Percentiles rank a stretch among this genome's conserved stretches.
Conservation (phyloP, 2,113 vertebrate genomes). For the Plotosus lineatus region DNA sequence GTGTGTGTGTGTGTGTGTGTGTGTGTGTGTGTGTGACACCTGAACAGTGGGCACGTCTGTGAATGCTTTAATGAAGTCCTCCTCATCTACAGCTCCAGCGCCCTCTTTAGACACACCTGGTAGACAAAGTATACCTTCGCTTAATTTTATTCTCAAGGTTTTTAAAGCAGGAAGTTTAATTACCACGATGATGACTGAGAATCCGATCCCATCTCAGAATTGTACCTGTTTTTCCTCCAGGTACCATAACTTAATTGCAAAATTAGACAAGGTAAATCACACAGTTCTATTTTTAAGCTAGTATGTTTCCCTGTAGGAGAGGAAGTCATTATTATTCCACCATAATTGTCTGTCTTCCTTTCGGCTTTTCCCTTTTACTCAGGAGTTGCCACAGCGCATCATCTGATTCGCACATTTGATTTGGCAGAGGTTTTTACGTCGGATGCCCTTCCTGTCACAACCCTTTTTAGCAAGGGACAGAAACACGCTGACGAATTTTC, state of each 20-base stretch:
- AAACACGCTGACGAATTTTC: too few relatives aligned
- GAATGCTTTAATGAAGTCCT: conserved; percentile 92
- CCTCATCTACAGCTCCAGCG: conserved; percentile 89
- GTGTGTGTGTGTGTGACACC: conserved; percentile 65
- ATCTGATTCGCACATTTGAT: too few relatives aligned
- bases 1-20: too few relatives aligned
- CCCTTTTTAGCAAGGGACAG: too few relatives aligned
- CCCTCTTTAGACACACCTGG: conserved; percentile 86
- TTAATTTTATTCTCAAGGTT: background rate
- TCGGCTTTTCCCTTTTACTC: too few relatives aligned
- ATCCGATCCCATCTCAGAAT: background rate
- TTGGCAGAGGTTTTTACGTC: too few relatives aligned
- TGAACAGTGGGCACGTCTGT: conserved; percentile 92
- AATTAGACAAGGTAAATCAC: background rate
- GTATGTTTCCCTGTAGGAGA: background rate
- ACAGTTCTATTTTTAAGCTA: background rate
- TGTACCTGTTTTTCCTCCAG: background rate
- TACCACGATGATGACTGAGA: background rate
- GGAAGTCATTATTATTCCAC: background rate
- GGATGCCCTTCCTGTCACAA: too few relatives aligned
- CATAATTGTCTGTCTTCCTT: too few relatives aligned
- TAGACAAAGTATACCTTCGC: conserved; percentile 17
- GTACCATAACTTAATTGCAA: too few relatives aligned
- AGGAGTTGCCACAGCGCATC: too few relatives aligned
- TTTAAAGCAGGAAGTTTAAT: background rate